Percentiles rank a stretch among this genome's conserved stretches.
Evolutionary conservation across 2,797 vertebrate species (phyloP).

Genomic region (Schizopygopsis malacanthus): DNA sequence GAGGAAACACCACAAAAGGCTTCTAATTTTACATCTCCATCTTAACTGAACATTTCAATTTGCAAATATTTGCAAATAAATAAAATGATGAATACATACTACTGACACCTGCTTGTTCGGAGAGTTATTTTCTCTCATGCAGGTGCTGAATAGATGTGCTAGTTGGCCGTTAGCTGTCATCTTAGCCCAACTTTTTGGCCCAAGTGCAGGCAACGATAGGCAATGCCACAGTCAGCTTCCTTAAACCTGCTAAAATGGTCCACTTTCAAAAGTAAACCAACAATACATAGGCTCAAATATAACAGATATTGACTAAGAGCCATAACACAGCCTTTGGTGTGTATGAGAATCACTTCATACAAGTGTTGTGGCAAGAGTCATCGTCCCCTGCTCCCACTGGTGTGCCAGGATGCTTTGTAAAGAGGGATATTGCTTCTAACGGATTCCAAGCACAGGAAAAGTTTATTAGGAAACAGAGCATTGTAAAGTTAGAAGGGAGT

Average conservation of each 20-base stretch:
- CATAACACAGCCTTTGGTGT: neutral
- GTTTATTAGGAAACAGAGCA: constrained; percentile 81
- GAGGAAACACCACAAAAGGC: neutral
- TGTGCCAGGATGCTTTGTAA: constrained; percentile 81
- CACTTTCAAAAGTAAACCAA: neutral
- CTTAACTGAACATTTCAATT: neutral
- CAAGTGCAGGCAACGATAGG: neutral
- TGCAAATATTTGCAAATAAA: neutral
- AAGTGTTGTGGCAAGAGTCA: constrained; percentile 54
- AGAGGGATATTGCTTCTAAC: constrained; percentile 83
- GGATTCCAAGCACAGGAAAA: constrained; percentile 83
- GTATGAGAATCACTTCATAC: constrained; percentile 41
- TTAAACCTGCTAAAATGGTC: neutral
- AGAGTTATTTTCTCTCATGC: neutral
- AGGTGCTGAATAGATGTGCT: neutral
- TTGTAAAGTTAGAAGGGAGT: constrained; percentile 70
- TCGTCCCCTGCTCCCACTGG: constrained; percentile 59
- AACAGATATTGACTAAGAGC: neutral
- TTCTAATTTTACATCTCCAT: neutral
- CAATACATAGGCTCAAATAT: neutral
- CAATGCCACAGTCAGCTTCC: neutral
- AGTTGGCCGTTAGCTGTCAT: neutral
- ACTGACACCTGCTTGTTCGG: neutral
- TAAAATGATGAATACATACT: neutral
- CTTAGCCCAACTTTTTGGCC: neutral